Evolutionary conservation across 2,797 vertebrate genomes (phyloP).

Genomic region (Mallotus villosus): DNA sequence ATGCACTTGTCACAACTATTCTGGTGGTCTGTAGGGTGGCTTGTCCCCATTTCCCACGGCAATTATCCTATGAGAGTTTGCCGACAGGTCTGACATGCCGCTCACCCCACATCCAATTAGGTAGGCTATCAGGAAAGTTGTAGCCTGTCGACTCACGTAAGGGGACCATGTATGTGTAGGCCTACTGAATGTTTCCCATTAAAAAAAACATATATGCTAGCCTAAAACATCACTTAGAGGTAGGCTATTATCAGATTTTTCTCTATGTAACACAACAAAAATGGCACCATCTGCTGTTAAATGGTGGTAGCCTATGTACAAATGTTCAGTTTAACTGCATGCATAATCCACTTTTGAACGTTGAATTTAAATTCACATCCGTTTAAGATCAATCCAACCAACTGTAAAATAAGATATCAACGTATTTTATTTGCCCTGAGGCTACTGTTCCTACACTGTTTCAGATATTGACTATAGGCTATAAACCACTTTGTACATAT

Average conservation of each 20-base stretch:
- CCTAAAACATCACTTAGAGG: neutral
- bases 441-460: too few relatives aligned
- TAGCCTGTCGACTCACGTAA: neutral
- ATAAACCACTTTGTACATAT: too few relatives aligned
- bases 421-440: too few relatives aligned
- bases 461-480: too few relatives aligned
- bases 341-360: too few relatives aligned
- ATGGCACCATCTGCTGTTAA: conserved; percentile 4
- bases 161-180: too few relatives aligned
- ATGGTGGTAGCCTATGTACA: neutral
- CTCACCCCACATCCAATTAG: neutral
- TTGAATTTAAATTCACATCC: too few relatives aligned
- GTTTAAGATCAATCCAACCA: too few relatives aligned
- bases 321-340: neutral
- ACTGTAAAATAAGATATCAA: too few relatives aligned
- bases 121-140: neutral
- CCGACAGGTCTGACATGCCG: neutral
- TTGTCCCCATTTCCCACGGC: neutral
- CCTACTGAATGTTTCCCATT: too few relatives aligned
- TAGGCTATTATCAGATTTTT: neutral
- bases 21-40: neutral
- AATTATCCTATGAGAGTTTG: neutral
- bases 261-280: neutral
- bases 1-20: neutral
- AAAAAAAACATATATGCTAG: neutral